A percentile compares a stretch with the other conserved stretches of the same genome.
Evolutionary conservation across 23 tunicate genomes (phyloP).

Genomic region (Styela clava): DNA sequence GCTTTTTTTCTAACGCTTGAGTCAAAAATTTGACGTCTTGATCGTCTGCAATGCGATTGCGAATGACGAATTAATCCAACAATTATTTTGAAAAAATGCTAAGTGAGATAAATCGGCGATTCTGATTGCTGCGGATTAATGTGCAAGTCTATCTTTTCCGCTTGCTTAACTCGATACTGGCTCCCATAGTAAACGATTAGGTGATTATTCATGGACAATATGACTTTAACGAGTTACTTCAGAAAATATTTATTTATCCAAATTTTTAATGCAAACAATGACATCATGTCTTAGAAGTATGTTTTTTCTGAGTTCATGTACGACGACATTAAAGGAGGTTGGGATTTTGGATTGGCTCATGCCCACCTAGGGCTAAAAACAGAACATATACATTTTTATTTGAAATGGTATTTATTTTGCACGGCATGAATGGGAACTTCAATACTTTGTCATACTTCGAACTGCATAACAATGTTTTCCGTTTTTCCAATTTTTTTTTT

Average conservation of each 20-base stretch:
- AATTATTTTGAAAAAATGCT: neutral
- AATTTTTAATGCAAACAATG: too few species aligned
- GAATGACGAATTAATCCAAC: neutral
- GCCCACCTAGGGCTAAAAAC: neutral
- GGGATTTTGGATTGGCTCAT: neutral
- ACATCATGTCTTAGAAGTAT: too few species aligned
- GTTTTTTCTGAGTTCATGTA: neutral
- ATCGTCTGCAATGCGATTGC: too few species aligned
- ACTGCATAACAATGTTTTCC: too few species aligned
- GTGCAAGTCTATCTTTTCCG: neutral
- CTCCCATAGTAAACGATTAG: neutral
- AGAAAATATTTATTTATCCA: too few species aligned
- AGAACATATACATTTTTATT: too few species aligned
- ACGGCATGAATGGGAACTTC: too few species aligned
- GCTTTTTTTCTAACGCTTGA: too few species aligned
- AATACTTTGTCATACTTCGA: too few species aligned
- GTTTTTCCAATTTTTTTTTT: too few species aligned
- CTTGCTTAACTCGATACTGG: neutral
- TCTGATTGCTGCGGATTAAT: neutral
- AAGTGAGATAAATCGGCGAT: neutral
- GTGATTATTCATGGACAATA: neutral
- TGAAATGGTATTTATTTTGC: too few species aligned
- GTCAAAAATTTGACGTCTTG: too few species aligned
- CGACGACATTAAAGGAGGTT: neutral
- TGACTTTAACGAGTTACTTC: neutral